A percentile compares a stretch with the other conserved stretches of the same genome.
These are phyloP conservation scores for Physocephala rufipes DNA, from an alignment of 2,888 invertebrate genomes.

Conservation along the genomic window DNA sequence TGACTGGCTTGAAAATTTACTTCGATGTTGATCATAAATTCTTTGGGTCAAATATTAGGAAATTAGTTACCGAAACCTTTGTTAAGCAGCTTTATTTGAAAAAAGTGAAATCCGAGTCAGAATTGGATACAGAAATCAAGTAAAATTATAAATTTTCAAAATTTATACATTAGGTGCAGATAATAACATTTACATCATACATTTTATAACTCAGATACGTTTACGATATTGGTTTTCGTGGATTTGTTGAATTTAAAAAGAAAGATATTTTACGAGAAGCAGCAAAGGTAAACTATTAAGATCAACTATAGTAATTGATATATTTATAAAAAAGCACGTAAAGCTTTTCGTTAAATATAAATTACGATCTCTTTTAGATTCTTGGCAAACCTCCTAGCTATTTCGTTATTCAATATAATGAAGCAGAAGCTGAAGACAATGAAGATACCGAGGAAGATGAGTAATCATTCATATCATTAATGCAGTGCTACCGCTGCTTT, in stretches of 20 bases:
- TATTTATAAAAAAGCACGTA: too few species aligned
- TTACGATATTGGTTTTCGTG: constrained; percentile 53
- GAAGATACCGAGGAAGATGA: constrained; percentile 16
- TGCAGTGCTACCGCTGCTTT: constrained; percentile 6
- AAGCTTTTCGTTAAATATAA: too few species aligned
- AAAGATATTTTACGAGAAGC: constrained; percentile 47
- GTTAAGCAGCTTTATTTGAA: constrained; percentile 54
- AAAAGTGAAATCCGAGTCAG: constrained; percentile 48
- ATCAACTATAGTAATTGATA: not conserved
- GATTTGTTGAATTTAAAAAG: constrained; percentile 51
- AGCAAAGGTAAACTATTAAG: constrained; percentile 46
- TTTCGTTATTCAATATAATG: constrained; percentile 49
- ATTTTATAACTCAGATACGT: constrained; percentile 46
- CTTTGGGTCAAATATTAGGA: constrained; percentile 51
- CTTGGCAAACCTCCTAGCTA: constrained; percentile 47
- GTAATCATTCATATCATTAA: not conserved
- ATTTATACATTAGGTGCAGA: not conserved
- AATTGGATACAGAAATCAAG: constrained; percentile 46
- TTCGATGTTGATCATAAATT: constrained; percentile 49
- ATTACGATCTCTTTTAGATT: too few species aligned
- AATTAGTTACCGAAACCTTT: constrained; percentile 53
- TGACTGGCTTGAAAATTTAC: constrained; percentile 50
- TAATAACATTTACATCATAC: too few species aligned
- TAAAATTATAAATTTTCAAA: constrained; percentile 32
- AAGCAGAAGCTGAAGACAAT: constrained; percentile 42